These are phyloP conservation scores for Sebastes iracundus DNA, from an alignment of 2,797 vertebrate genomes.

Conservation along the genomic window DNA sequence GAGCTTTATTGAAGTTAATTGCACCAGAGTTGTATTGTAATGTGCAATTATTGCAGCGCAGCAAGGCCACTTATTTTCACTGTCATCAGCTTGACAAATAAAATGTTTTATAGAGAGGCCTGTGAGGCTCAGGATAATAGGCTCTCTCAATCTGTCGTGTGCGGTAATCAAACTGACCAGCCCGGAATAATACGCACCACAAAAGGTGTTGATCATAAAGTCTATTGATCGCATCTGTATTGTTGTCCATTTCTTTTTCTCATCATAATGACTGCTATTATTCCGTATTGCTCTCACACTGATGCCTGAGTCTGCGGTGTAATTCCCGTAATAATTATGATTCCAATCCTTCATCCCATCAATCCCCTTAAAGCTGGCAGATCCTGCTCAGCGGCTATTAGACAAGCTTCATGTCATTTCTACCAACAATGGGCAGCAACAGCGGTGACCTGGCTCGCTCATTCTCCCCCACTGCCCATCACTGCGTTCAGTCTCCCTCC, in stretches of 20 bases:
- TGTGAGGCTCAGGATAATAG: conserved; percentile 31
- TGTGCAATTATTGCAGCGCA: conserved; percentile 28
- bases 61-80: conserved; percentile 40
- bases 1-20: conserved; percentile 32
- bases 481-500: conserved; percentile 16
- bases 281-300: conserved; percentile 24
- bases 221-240: conserved; percentile 57
- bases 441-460: conserved; percentile 39
- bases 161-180: conserved; percentile 47
- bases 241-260: conserved; percentile 44
- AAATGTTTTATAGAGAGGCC: conserved; percentile 7
- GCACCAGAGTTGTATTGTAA: conserved; percentile 18
- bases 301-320: conserved; percentile 1
- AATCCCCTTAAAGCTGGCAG: conserved; percentile 28
- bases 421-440: conserved; percentile 35
- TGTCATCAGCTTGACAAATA: conserved; percentile 33
- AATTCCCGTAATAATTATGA: conserved; percentile 33
- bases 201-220: conserved; percentile 56
- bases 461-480: conserved; percentile 28
- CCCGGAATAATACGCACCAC: conserved; percentile 34
- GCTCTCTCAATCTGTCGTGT: conserved; percentile 29
- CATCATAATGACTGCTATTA: conserved; percentile 45
- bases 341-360: conserved; percentile 53
- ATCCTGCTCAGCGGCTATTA: conserved; percentile 24
- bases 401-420: conserved; percentile 53